phyloP scores from a whole-genome alignment of 2,797 vertebrate genomes.

The Morelia viridis region DNA sequence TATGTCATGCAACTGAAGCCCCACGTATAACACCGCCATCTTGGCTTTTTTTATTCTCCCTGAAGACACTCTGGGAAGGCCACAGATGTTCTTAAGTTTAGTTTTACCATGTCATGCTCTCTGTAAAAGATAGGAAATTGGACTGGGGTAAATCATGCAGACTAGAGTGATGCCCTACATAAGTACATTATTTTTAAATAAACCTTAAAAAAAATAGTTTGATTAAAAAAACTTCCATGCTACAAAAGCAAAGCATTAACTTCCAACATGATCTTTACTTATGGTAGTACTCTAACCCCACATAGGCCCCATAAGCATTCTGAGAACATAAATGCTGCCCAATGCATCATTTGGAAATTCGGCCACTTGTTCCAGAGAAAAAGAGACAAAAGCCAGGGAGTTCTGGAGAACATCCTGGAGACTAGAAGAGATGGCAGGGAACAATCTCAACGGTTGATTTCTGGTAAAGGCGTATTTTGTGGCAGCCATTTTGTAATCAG shows the following conservation, averaged over 20 bases:
- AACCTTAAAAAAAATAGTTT: neutral
- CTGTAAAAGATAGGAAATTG: neutral
- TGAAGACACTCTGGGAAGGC: neutral
- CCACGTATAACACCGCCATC: neutral
- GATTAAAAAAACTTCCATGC: neutral
- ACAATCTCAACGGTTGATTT: neutral
- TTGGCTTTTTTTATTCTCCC: neutral
- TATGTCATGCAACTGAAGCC: neutral
- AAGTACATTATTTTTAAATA: neutral
- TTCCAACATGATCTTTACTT: neutral
- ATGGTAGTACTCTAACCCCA: neutral
- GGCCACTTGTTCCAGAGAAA: neutral
- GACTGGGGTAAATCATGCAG: neutral
- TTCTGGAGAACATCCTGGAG: neutral
- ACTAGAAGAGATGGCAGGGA: neutral
- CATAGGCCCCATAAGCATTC: neutral
- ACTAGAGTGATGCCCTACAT: neutral
- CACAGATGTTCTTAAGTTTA: neutral
- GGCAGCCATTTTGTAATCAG: neutral
- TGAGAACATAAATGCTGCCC: neutral
- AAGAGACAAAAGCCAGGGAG: neutral
- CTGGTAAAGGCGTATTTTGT: neutral
- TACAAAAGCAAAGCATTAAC: neutral
- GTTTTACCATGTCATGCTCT: neutral
- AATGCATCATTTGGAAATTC: neutral